Evolutionary conservation across 2,113 vertebrate genomes (phyloP).

Genomic region (Sylvilagus bachmani): DNA sequence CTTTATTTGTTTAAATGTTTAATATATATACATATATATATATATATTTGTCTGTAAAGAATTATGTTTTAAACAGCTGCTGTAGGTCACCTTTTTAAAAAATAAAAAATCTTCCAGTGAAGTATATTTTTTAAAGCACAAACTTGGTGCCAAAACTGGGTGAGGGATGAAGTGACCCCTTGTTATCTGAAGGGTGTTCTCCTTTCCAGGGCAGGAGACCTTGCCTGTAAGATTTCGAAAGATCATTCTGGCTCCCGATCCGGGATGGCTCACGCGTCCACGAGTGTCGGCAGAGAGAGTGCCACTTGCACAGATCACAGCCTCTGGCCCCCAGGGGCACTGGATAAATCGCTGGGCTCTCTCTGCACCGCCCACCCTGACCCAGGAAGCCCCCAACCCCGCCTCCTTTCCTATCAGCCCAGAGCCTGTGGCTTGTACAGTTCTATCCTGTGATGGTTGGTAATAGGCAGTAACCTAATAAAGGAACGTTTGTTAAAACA

Average conservation of each 20-base stretch:
- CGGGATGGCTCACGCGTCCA: conserved; percentile 64
- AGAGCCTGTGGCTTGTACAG: conserved; percentile 87
- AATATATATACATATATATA: conserved; percentile 87
- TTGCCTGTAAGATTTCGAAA: conserved; percentile 53
- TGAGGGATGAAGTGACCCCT: conserved; percentile 78
- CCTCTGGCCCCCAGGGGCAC: conserved; percentile 64
- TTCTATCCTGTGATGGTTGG: conserved; percentile 94
- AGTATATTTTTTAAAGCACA: conserved; percentile 90
- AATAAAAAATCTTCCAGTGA: conserved; percentile 82
- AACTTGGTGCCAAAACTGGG: conserved; percentile 88
- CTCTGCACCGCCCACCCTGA: conserved; percentile 5
- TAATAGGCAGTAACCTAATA: conserved; percentile 94
- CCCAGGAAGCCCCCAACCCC: background rate
- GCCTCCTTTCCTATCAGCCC: conserved; percentile 13
- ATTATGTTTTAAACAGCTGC: conserved; percentile 89
- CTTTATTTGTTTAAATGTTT: conserved; percentile 90
- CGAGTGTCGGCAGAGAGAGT: conserved; percentile 65
- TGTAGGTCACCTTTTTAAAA: conserved; percentile 88
- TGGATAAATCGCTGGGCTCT: background rate
- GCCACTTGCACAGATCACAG: conserved; percentile 64
- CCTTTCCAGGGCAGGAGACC: background rate
- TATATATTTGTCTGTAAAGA: conserved; percentile 88
- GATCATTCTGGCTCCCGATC: conserved; percentile 70
- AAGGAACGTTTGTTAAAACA: conserved; percentile 93
- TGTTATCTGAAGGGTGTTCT: background rate